Percentiles rank a stretch among this genome's conserved stretches.
Conservation (phyloP, 2,113 vertebrate species). For the Oncorhynchus tshawytscha region DNA sequence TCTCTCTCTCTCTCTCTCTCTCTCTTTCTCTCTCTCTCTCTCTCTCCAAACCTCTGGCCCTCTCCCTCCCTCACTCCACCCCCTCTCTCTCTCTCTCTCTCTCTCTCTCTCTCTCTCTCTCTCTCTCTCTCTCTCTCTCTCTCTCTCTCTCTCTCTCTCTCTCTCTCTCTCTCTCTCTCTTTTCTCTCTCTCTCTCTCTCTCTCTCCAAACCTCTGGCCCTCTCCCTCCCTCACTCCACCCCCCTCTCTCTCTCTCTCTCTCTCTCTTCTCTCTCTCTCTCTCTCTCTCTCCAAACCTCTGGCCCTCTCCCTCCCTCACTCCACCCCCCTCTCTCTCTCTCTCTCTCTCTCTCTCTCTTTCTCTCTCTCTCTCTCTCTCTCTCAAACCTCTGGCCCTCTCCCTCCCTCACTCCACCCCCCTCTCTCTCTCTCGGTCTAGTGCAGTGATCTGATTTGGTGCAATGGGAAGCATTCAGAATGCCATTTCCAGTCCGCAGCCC, state of each 20-base stretch:
- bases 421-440: slow-evolving; percentile 3
- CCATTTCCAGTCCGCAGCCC: slow-evolving; percentile 30
- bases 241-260: too few relatives aligned
- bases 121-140: background rate
- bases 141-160: too few relatives aligned
- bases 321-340: background rate
- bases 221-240: too few relatives aligned
- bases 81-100: too few relatives aligned
- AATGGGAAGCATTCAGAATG: slow-evolving; percentile 28
- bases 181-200: too few relatives aligned
- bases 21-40: background rate
- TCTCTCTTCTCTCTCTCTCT: too few relatives aligned
- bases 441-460: slow-evolving; percentile 34
- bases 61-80: too few relatives aligned
- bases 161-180: too few relatives aligned
- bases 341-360: background rate
- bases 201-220: too few relatives aligned
- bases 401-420: slow-evolving; percentile 1
- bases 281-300: too few relatives aligned
- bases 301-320: background rate
- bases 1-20: rapidly evolving
- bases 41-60: too few relatives aligned
- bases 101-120: background rate
- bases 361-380: background rate
- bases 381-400: too few relatives aligned